Conservation (phyloP, 1,140 invertebrate species). For the Antheraea mylitta region DNA sequence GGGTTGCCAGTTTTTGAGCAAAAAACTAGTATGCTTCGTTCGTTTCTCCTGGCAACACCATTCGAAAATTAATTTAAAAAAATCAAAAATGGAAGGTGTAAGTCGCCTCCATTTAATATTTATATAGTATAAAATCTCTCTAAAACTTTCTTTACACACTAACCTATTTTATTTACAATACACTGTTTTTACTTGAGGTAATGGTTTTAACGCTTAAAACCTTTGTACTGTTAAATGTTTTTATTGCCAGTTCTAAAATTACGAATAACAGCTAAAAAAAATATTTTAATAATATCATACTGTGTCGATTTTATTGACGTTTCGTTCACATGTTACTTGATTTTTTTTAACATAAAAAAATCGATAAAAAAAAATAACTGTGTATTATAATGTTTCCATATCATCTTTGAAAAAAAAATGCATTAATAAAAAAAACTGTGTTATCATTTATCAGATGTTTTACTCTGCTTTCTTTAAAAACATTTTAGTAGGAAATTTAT, state of each 20-base stretch:
- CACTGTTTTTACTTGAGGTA: conserved; percentile 67
- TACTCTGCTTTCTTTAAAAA: too few species aligned
- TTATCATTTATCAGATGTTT: too few species aligned
- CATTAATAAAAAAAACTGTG: too few species aligned
- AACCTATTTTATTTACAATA: conserved; percentile 64
- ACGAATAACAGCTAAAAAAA: conserved; percentile 36
- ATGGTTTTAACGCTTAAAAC: conserved; percentile 37
- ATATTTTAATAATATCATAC: conserved; percentile 64
- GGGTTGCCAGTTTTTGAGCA: conserved; percentile 14
- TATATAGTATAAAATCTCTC: conserved; percentile 28
- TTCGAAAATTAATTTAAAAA: neutral
- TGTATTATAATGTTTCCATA: too few species aligned
- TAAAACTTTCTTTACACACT: conserved; percentile 38
- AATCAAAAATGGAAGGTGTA: conserved; percentile 35
- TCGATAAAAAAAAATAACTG: too few species aligned
- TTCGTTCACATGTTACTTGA: neutral
- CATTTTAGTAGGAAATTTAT: too few species aligned
- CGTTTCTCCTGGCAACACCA: neutral
- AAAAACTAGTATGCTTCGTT: neutral
- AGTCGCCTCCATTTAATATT: conserved; percentile 26
- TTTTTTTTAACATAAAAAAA: too few species aligned
- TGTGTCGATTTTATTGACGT: conserved; percentile 7
- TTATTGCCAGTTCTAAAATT: conserved; percentile 37
- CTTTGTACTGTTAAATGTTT: conserved; percentile 61
- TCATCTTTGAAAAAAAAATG: too few species aligned